Percentiles rank a stretch among this genome's conserved stretches.
These are phyloP conservation scores for Mus musculus DNA, from an alignment of 2,113 vertebrate species.

Conservation along the genomic window DNA sequence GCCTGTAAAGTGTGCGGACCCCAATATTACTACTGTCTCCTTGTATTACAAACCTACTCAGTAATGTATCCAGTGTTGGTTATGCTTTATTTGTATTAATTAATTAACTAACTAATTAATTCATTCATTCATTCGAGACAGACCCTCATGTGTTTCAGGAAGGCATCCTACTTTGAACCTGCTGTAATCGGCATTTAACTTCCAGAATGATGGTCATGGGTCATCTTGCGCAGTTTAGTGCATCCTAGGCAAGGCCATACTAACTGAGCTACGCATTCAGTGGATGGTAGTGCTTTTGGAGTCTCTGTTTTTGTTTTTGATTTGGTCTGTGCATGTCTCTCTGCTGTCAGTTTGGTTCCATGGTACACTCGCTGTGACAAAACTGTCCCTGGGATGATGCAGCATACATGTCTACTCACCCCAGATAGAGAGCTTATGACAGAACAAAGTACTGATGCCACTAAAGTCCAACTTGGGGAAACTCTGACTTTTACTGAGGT, in stretches of 20 bases:
- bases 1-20: background rate
- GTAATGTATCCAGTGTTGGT: background rate
- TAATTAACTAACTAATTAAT: no score
- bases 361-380: background rate
- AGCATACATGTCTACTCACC: background rate
- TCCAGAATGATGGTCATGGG: background rate
- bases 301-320: background rate
- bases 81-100: background rate
- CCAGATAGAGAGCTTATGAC: background rate
- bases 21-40: background rate
- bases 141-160: background rate
- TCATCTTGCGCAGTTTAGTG: background rate
- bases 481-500: background rate
- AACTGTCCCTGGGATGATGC: background rate
- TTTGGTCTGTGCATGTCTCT: background rate
- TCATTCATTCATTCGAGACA: background rate
- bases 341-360: background rate
- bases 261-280: background rate
- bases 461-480: background rate
- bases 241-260: background rate
- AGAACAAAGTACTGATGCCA: background rate
- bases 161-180: background rate
- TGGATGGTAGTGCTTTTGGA: background rate
- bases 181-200: background rate
- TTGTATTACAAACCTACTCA: background rate